Evolutionary conservation across 2,888 invertebrate genomes (phyloP).

Genomic region (Cyclophora albipunctata): DNA sequence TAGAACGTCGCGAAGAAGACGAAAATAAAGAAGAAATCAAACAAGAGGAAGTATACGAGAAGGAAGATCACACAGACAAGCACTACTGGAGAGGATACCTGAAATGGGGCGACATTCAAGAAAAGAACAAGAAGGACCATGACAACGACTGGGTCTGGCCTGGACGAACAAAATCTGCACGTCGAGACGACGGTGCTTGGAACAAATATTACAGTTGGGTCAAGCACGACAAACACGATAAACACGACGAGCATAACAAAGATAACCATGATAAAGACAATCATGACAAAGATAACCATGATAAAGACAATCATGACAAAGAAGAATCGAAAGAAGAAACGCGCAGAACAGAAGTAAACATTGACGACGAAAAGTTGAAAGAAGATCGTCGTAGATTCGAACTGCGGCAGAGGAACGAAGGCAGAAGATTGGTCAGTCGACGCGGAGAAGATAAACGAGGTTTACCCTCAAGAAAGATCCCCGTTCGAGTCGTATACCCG

Average conservation of each 20-base stretch:
- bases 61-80: background rate
- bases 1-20: conserved; percentile 7
- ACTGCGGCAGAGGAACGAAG: conserved; percentile 3
- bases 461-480: too few species aligned
- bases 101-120: conserved; percentile 2
- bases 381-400: background rate
- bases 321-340: background rate
- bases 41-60: conserved; percentile 2
- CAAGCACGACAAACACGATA: background rate
- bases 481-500: too few species aligned
- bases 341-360: background rate
- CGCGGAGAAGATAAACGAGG: background rate
- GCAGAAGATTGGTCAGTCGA: background rate
- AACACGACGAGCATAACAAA: background rate
- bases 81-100: conserved; percentile 7
- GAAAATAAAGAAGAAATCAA: conserved; percentile 1
- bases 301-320: conserved; percentile 2
- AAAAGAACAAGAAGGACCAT: too few species aligned
- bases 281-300: conserved; percentile 2
- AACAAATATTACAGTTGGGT: too few species aligned
- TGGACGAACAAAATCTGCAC: too few species aligned
- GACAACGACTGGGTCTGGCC: too few species aligned
- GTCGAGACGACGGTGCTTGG: too few species aligned
- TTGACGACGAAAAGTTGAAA: background rate
- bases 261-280: conserved; percentile 3